Evolutionary conservation across 2,888 invertebrate species (phyloP), one percentile per base, ranked within the genome.

Genomic region (Dyspetes luteomarginatus): DNA sequence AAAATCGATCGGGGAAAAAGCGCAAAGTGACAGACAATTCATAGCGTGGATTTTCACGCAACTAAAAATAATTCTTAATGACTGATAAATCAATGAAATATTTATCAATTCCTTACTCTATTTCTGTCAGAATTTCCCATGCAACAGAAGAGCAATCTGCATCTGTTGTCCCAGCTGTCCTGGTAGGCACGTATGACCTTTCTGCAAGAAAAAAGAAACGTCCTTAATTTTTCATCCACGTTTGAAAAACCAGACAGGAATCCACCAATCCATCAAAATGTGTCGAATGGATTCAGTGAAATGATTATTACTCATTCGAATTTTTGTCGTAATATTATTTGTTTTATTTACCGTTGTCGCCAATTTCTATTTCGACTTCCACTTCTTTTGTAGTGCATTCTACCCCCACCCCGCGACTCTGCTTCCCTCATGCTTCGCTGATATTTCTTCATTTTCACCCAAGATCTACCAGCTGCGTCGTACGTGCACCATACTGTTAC

Each of bases 381-480:
- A 68, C 96, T 96, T 72, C 96, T 93, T 88, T 95, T 95, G 90
- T 96, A 95, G 89, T 96, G 95, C 87, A 95, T 95, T 85, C 95
- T 94, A 24, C 87, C 89, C 41, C 88, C 86, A 26, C 89, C 87
- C 30, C 91, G 86, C n/a, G 95, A 95, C 90, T 96, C 96, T 22
- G 95, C 94, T 89, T 96, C 95, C 84, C 95, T 94, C 94, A 96
- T 95, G 83, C 96, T 97, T 81, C 96, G 94, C 91, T 97, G 97
- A 92, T 96, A 97, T 87, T 96, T 94, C 91, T 97, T 97, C 96
- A 97, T 96, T 92, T 97, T 97, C 26, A 97, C 97, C 97, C 97
- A 97, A 60, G 96, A 96, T 67, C 96, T 93, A 15, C 97, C 97
- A n/a, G 97, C 97, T 0, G 96, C 94, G 92, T 97, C 97, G 92